A percentile compares a stretch with the other conserved stretches of the same genome.
These are phyloP conservation scores for Ispidina lecontei DNA, from an alignment of 2,797 vertebrate genomes.

Conservation along the genomic window DNA sequence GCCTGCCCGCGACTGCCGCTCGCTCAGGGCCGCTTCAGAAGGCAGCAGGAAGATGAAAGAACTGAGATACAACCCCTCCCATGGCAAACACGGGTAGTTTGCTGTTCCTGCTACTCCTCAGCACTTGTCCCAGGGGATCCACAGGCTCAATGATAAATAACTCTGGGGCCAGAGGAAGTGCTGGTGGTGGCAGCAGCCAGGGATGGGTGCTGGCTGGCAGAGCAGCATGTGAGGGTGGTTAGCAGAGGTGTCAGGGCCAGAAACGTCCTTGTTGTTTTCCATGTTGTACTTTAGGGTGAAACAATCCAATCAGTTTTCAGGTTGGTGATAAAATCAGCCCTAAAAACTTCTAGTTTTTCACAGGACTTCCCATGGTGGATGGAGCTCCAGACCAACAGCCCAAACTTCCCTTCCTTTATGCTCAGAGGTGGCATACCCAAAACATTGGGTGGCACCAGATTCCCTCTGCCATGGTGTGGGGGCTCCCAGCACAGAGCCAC, in stretches of 20 bases:
- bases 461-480: not conserved
- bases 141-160: not conserved
- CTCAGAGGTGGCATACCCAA: not conserved
- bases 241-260: not conserved
- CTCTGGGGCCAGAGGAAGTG: not conserved
- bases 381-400: not conserved
- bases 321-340: not conserved
- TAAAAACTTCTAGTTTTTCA: not conserved
- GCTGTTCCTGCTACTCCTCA: not conserved
- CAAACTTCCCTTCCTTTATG: not conserved
- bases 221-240: not conserved
- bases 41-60: not conserved
- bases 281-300: not conserved
- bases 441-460: accelerated
- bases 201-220: accelerated
- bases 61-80: not conserved
- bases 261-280: not conserved
- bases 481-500: accelerated
- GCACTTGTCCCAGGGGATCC: accelerated
- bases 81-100: not conserved
- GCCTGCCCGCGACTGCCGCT: not conserved
- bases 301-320: not conserved
- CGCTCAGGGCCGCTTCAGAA: not conserved
- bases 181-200: accelerated
- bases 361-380: not conserved